Evolutionary conservation across 2,113 vertebrate genomes (phyloP), one percentile per base, ranked within the genome.

Genomic region (Hymenochirus boettgeri): DNA sequence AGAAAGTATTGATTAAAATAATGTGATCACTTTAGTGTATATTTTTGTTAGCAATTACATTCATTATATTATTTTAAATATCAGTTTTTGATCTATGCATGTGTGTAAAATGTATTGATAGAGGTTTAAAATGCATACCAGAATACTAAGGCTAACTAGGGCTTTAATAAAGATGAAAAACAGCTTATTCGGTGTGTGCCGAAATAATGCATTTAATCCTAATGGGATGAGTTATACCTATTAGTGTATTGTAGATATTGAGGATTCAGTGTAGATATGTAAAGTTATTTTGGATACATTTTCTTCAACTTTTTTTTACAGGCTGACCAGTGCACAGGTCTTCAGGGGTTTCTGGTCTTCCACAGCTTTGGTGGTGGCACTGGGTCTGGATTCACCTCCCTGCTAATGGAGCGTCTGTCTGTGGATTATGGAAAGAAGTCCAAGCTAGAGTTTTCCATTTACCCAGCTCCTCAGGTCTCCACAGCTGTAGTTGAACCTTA

Each of bases 251-350:
- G 13, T 37, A 37, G 33, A 12, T 45, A 11, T 45, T 6, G 12
- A n/a, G 39, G 39, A 6, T 45, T 45, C n/a, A 45, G 11, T 5
- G 39, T 33, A 7, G 29, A 31, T 31, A 33, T 33, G 7, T 4
- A 7, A 3, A 33, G 12, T 10, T 4, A 4, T 18, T 70, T 39
- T 70, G n/a, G n/a, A n/a, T n/a, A n/a, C n/a, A n/a, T n/a, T n/a
- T n/a, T n/a, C n/a, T n/a, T n/a, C n/a, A n/a, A n/a, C n/a, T 58
- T 29, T 13, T 1, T 46, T 22, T 75, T 70, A 1, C 75, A 90
- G 88, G 84, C 85, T 11, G 85, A 87, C 62, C 85, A 86, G 75
- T 87, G 85, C 74, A 86, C 85, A 4, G 85, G 85, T 1, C 85
- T 86, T 35, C 85, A 86, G 27, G 85, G 85, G 2, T 86, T 85